Percentiles rank a stretch among this genome's conserved stretches.
These are phyloP conservation scores for Microchirus variegatus DNA, from an alignment of 2,797 vertebrate species.

Conservation along the genomic window DNA sequence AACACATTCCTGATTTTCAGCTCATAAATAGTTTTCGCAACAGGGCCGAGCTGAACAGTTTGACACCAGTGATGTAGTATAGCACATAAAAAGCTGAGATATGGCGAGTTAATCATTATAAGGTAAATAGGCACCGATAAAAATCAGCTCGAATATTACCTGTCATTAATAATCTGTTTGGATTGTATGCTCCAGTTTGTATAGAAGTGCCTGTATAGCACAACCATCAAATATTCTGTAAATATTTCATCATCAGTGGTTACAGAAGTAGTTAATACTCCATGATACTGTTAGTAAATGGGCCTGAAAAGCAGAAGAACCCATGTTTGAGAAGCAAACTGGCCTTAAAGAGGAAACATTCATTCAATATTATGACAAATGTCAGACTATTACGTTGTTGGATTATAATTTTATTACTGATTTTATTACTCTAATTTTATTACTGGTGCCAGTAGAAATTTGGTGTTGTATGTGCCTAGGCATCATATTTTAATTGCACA, in stretches of 20 bases:
- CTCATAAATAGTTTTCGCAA: conserved; percentile 1
- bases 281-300: too few relatives aligned
- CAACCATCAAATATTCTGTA: not conserved
- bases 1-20: conserved; percentile 12
- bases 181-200: not conserved
- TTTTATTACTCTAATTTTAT: too few relatives aligned
- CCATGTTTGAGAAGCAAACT: too few relatives aligned
- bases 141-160: not conserved
- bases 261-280: not conserved
- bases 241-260: not conserved
- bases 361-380: too few relatives aligned
- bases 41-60: not conserved
- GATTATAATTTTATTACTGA: too few relatives aligned
- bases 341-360: too few relatives aligned
- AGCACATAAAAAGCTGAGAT: not conserved
- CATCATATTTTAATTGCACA: too few relatives aligned
- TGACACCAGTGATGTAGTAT: not conserved
- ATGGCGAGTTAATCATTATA: not conserved
- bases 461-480: too few relatives aligned
- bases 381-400: too few relatives aligned
- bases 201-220: not conserved
- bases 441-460: too few relatives aligned
- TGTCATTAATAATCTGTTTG: not conserved
- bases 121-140: not conserved
- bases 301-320: too few relatives aligned